Evolutionary conservation across 2,113 vertebrate genomes (phyloP).

Genomic region (Colistium nudipinnis): DNA sequence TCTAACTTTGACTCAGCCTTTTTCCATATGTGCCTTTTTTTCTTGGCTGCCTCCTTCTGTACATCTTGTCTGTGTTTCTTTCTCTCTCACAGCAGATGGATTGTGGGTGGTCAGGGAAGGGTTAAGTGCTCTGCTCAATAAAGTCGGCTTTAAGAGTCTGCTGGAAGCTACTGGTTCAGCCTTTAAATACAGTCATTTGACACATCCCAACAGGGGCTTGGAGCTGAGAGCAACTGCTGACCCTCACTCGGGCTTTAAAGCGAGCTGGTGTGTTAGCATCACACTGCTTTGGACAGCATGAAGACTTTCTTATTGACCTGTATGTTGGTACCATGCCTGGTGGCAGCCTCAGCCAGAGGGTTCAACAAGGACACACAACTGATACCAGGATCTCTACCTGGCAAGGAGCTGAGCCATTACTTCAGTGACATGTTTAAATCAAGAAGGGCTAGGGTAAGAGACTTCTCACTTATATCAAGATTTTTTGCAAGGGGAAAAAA

Average conservation of each 20-base stretch:
- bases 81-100: slow-evolving; percentile 20
- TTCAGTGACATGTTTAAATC: slow-evolving; percentile 54
- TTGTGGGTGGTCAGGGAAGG: slow-evolving; percentile 82
- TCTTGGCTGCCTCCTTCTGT: slow-evolving; percentile 1
- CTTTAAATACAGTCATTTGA: slow-evolving; percentile 96
- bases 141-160: slow-evolving; percentile 83
- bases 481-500: background rate
- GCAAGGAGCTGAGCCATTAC: slow-evolving; percentile 44
- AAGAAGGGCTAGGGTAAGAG: slow-evolving; percentile 73
- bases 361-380: slow-evolving; percentile 37
- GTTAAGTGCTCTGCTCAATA: slow-evolving; percentile 89
- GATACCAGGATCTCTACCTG: slow-evolving; percentile 56
- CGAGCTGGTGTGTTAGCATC: slow-evolving; percentile 38
- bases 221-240: slow-evolving; percentile 61
- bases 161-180: slow-evolving; percentile 90
- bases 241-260: slow-evolving; percentile 43
- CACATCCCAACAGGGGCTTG: slow-evolving; percentile 78
- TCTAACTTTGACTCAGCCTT: slow-evolving; percentile 9
- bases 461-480: background rate
- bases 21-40: slow-evolving; percentile 35
- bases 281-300: slow-evolving; percentile 66
- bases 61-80: slow-evolving; percentile 19
- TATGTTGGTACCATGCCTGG: slow-evolving; percentile 81
- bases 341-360: slow-evolving; percentile 69
- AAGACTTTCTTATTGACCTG: slow-evolving; percentile 80